Base-by-base conservation (phyloP, 64 coral and sea anemone genomes). In the Porites australiensis region DNA sequence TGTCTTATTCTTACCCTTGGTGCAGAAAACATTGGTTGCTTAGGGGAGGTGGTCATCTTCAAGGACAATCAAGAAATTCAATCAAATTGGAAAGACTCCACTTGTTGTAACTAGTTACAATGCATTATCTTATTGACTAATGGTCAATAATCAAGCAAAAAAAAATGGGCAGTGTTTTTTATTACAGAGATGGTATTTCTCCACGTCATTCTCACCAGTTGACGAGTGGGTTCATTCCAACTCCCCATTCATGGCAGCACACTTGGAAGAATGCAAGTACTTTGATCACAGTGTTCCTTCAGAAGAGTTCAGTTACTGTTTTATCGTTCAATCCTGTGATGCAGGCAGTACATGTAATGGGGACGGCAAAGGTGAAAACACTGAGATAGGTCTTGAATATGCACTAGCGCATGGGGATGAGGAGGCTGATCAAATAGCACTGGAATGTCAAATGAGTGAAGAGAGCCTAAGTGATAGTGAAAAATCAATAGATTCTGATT, bases 111-210 rank as follows among this genome's bases (percentile, higher is more conserved):
- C 27, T 37, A 37, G 27, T 37, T 37, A 0, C 27, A 37, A 37
- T 37, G 27, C 27, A 37, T 37, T 37, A 37, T 37, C 27, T 37
- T 37, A 37, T 37, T 37, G 27, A 37, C 27, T 37, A 0, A 37
- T 37, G 27, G 27, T 37, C 27, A 37, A 37, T 37, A 37, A 37
- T 37, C 27, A 37, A 37, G 27, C 27, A 37, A 37, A 37, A 37
- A 37, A 37, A 37, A 37, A 37, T 37, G 27, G 27, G 22, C 2
- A 27, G 21, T 62, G 53, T 8, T 62, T 82, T 66, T 37, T 4
- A 21, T 93, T 93, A 65, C 87, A 98, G 96, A 92, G 79, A 89
- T 98, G 96, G 96, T 93, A 90, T 63, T 98, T 95, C 76, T 93
- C 96, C 16, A 90, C 86, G 44, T 89, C 96, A 7, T 98, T 95